Conservation (phyloP, 2,113 vertebrate genomes). For the Cranoglanis bouderius region DNA sequence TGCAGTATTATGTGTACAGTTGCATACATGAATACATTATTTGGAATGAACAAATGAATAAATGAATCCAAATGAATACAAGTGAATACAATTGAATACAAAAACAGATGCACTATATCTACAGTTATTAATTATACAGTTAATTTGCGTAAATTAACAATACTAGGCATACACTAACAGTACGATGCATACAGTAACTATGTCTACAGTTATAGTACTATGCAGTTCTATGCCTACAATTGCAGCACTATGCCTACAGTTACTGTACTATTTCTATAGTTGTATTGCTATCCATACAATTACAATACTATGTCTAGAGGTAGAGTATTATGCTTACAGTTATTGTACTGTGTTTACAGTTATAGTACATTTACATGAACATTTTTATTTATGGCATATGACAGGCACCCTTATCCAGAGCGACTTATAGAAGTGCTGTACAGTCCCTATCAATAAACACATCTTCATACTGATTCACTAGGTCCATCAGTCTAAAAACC, state of each 20-base stretch:
- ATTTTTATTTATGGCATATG: not conserved
- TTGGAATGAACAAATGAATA: not conserved
- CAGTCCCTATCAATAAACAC: too few species aligned
- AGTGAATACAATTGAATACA: not conserved
- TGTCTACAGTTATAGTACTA: not conserved
- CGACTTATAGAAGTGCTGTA: not conserved
- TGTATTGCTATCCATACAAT: not conserved
- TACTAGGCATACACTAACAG: too few species aligned
- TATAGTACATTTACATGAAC: not conserved
- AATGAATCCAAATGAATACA: not conserved
- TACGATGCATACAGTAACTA: not conserved
- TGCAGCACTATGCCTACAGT: not conserved
- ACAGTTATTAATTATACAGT: too few species aligned
- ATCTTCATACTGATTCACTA: not conserved
- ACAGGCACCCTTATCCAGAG: not conserved
- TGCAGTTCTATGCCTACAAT: not conserved
- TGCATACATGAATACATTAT: not conserved
- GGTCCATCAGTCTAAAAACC: not conserved
- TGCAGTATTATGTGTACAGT: not conserved
- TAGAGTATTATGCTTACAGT: not conserved
- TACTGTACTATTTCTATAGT: too few species aligned
- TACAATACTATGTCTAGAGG: not conserved
- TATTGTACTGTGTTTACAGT: not conserved
- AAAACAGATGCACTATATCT: not conserved
- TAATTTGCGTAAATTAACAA: too few species aligned